Percentiles rank a stretch among this genome's conserved stretches.
Conservation (phyloP, 2,113 vertebrate genomes). For the Sprattus sprattus region DNA sequence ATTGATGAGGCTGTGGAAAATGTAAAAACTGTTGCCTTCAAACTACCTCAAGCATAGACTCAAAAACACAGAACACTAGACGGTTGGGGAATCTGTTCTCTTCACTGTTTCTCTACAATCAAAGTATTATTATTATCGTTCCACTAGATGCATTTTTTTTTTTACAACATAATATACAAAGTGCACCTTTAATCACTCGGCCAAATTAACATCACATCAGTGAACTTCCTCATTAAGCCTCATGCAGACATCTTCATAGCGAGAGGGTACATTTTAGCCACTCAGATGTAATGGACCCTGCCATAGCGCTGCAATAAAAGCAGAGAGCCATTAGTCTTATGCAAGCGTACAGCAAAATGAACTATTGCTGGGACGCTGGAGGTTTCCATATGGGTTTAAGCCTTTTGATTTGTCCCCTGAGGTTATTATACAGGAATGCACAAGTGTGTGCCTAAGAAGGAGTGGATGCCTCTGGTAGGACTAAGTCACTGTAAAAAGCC, state of each 20-base stretch:
- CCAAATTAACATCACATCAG: neutral
- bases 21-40: neutral
- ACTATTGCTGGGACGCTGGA: neutral
- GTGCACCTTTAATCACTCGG: too few relatives aligned
- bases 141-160: too few relatives aligned
- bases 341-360: neutral
- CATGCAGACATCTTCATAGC: neutral
- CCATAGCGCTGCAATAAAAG: neutral
- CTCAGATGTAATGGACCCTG: neutral
- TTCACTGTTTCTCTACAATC: neutral
- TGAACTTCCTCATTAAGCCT: neutral
- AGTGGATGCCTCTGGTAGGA: neutral
- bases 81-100: neutral
- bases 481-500: neutral
- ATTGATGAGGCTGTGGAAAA: neutral
- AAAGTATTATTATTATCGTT: too few relatives aligned
- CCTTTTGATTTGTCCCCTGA: constrained; percentile 3
- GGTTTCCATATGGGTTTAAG: neutral
- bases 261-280: neutral
- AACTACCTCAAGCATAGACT: neutral
- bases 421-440: neutral
- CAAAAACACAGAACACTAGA: neutral
- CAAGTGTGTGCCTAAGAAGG: neutral
- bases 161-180: too few relatives aligned
- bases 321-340: neutral